Percentiles rank a stretch among this genome's conserved stretches.
Evolutionary conservation across 2,888 invertebrate species (phyloP).

Genomic region (Mesodorylaimus sp.): DNA sequence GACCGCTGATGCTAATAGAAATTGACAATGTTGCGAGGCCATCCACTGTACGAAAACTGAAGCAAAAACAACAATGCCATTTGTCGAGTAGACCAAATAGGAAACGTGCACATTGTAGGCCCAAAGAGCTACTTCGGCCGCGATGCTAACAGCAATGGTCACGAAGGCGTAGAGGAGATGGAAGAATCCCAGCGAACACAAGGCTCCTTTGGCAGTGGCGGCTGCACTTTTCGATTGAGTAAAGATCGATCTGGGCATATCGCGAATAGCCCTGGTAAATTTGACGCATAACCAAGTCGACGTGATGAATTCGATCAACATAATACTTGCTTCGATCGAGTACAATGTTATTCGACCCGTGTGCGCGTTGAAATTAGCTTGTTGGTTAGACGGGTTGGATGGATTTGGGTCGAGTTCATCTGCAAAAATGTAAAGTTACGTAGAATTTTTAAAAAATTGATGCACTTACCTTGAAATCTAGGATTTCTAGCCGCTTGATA

Average conservation of each 20-base stretch:
- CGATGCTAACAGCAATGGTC: neutral
- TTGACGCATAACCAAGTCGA: neutral
- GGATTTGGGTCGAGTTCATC: too few species aligned
- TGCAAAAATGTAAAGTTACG: constrained; percentile 16
- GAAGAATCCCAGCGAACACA: neutral
- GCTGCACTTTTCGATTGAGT: too few species aligned
- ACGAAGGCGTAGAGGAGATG: neutral
- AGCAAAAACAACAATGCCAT: constrained; percentile 23
- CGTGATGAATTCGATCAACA: neutral
- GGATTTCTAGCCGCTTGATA: too few species aligned
- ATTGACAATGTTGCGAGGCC: neutral
- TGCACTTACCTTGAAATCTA: too few species aligned
- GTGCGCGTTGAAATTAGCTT: constrained; percentile 13
- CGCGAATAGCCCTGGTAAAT: constrained; percentile 11
- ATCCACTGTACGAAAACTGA: constrained; percentile 23
- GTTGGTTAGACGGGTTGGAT: too few species aligned
- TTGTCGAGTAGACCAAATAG: constrained; percentile 23
- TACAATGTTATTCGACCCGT: constrained; percentile 23
- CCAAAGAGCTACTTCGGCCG: neutral
- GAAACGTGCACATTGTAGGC: neutral
- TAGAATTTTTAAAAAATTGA: too few species aligned
- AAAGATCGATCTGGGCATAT: constrained; percentile 18
- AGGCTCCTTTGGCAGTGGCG: constrained; percentile 17
- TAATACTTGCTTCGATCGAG: constrained; percentile 18
- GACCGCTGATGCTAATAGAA: constrained; percentile 20